phyloP scores from a whole-genome alignment of 2,113 vertebrate species.

The Pedionomus torquatus region DNA sequence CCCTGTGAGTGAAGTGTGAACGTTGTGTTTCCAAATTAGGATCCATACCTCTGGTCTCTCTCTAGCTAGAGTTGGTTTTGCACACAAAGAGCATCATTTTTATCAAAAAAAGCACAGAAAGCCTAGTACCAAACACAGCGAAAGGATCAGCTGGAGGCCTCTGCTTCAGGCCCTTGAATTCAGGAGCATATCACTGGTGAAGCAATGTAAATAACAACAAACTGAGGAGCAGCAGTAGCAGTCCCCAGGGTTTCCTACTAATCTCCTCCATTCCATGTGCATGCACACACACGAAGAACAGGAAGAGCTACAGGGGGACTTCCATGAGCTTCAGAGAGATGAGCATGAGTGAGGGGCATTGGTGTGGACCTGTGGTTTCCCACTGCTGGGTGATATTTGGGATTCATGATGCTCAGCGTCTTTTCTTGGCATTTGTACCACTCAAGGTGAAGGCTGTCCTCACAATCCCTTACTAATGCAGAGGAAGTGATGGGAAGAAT shows the following conservation, averaged over 20 bases:
- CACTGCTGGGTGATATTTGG: background rate
- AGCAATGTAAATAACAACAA: background rate
- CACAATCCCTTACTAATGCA: background rate
- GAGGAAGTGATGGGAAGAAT: background rate
- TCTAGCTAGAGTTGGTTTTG: background rate
- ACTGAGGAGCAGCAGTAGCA: background rate
- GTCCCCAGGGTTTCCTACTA: background rate
- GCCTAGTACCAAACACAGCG: background rate
- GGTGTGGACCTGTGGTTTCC: background rate
- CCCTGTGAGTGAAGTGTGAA: background rate
- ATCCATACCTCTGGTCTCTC: background rate
- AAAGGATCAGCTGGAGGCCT: background rate
- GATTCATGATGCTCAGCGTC: rapidly evolving
- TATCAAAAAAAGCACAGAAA: background rate
- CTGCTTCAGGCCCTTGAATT: background rate
- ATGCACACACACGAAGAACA: background rate
- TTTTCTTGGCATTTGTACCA: background rate
- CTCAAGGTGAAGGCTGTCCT: background rate
- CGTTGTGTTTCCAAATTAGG: background rate
- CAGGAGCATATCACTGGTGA: background rate
- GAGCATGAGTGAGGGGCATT: rapidly evolving
- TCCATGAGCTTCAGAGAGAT: background rate
- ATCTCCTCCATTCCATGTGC: background rate
- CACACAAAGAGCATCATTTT: background rate
- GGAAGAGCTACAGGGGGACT: rapidly evolving